phyloP scores from a whole-genome alignment of 2,888 invertebrate species.

The Pristionchus arcanus region DNA sequence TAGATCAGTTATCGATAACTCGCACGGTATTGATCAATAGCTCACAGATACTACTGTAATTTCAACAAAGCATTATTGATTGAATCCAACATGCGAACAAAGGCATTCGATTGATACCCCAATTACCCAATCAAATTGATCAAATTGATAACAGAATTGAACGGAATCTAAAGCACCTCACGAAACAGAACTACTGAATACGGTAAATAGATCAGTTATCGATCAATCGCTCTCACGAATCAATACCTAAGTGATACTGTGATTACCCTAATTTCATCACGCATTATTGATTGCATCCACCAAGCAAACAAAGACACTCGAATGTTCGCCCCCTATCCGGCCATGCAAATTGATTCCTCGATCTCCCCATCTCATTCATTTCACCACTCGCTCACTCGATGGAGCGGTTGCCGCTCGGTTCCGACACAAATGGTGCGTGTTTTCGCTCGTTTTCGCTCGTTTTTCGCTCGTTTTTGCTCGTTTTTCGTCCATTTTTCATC shows the following conservation, averaged over 20 bases:
- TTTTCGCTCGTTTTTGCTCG: not conserved
- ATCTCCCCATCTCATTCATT: not conserved
- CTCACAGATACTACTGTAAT: not conserved
- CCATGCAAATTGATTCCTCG: not conserved
- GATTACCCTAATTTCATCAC: not conserved
- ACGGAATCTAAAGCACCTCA: too few relatives aligned
- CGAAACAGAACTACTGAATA: too few relatives aligned
- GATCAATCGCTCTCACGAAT: not conserved
- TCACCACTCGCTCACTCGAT: constrained; percentile 3
- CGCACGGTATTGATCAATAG: too few relatives aligned
- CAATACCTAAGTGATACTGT: not conserved
- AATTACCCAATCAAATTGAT: too few relatives aligned
- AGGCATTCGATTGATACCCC: not conserved
- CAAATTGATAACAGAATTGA: too few relatives aligned
- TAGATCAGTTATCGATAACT: not conserved
- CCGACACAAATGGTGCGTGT: not conserved
- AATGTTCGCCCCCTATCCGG: not conserved
- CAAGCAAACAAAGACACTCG: not conserved
- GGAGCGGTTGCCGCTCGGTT: constrained; percentile 10
- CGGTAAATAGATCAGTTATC: not conserved
- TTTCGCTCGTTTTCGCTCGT: not conserved
- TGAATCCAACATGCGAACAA: not conserved
- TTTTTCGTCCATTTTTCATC: not conserved
- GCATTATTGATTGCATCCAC: not conserved
- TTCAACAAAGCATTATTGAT: not conserved